phyloP scores from a whole-genome alignment of 2,797 vertebrate genomes.

The Betta splendens region DNA sequence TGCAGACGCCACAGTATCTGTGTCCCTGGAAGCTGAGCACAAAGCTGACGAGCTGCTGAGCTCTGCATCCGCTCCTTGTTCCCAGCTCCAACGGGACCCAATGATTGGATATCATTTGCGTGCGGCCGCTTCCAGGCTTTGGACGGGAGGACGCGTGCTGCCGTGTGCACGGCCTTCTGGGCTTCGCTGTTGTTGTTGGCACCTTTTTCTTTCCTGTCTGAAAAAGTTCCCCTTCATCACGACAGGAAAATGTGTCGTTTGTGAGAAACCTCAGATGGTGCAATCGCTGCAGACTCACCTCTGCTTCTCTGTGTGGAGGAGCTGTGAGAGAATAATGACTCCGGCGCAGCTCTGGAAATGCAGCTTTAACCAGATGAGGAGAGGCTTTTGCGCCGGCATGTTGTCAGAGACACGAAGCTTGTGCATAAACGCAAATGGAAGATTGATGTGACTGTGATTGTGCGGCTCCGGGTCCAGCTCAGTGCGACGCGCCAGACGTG shows the following conservation, averaged over 20 bases:
- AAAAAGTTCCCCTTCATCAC: background rate
- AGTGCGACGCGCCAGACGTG: background rate
- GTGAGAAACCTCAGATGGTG: background rate
- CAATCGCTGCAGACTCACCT: background rate
- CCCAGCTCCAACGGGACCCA: background rate
- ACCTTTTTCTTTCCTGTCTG: background rate
- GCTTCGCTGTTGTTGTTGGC: background rate
- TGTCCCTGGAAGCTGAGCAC: too few species aligned
- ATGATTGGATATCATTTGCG: background rate
- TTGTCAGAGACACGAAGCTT: background rate
- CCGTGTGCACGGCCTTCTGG: too few species aligned
- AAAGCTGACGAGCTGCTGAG: background rate
- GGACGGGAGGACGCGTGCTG: too few species aligned
- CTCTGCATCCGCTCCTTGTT: background rate
- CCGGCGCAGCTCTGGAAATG: background rate
- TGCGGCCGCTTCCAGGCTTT: background rate
- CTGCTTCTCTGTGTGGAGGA: background rate
- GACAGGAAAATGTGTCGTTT: background rate
- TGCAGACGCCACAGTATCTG: background rate
- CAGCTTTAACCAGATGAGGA: background rate
- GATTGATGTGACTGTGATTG: background rate
- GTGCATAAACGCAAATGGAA: background rate
- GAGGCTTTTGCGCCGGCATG: background rate
- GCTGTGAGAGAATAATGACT: conserved; percentile 27
- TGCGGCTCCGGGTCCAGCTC: background rate